Evolutionary conservation across 2,797 vertebrate species (phyloP).

Genomic region (Ctenopoma multispine): DNA sequence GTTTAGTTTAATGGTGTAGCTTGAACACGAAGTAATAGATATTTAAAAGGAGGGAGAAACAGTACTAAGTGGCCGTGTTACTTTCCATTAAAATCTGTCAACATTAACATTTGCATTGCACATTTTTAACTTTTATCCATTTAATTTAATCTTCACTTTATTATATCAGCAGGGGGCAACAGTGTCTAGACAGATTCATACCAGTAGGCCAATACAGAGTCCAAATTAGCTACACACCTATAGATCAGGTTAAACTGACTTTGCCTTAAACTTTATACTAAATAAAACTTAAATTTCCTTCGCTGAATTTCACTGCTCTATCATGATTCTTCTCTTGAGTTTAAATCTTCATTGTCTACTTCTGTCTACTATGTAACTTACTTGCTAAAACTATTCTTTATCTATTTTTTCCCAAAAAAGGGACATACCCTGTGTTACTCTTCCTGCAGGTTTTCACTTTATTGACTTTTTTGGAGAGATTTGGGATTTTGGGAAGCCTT

Average conservation of each 20-base stretch:
- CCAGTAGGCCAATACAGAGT: not conserved
- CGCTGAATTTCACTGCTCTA: too few relatives aligned
- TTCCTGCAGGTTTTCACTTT: too few relatives aligned
- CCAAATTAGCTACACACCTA: not conserved
- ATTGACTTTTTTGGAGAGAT: too few relatives aligned
- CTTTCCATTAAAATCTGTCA: not conserved
- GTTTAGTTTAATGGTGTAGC: slow-evolving; percentile 1
- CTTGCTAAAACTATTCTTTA: too few relatives aligned
- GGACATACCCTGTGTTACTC: too few relatives aligned
- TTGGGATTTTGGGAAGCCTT: too few relatives aligned
- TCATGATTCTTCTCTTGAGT: too few relatives aligned
- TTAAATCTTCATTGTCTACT: too few relatives aligned
- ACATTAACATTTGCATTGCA: slow-evolving; percentile 2
- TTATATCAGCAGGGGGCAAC: slow-evolving; percentile 6
- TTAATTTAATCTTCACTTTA: not conserved
- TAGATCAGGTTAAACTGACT: not conserved
- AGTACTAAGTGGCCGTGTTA: fast-evolving
- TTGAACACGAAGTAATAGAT: not conserved
- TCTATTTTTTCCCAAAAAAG: too few relatives aligned
- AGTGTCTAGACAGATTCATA: not conserved
- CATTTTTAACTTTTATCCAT: slow-evolving; percentile 1
- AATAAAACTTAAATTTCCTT: too few relatives aligned
- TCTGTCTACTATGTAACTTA: too few relatives aligned
- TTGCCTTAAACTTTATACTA: too few relatives aligned
- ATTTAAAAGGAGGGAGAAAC: not conserved